These are phyloP conservation scores for Camponotus fellah DNA, from an alignment of 2,888 invertebrate species.

Conservation along the genomic window DNA sequence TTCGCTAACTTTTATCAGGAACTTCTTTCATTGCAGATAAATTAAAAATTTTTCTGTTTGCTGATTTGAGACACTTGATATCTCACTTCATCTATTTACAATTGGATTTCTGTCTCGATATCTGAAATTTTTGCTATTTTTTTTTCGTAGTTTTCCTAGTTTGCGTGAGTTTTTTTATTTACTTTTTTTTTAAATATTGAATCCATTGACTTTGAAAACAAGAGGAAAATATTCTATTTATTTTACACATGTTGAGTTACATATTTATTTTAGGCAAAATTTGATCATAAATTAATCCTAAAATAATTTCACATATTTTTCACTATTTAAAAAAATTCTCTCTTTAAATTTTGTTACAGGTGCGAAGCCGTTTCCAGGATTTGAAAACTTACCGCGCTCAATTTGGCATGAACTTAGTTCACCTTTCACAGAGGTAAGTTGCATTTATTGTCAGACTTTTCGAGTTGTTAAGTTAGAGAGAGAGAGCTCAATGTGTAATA, in stretches of 20 bases:
- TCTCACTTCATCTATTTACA: not conserved
- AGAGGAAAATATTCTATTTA: not conserved
- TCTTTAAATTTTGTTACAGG: constrained; percentile 78
- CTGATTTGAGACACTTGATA: not conserved
- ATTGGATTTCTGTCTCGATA: not conserved
- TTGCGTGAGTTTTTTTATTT: not conserved
- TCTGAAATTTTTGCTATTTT: not conserved
- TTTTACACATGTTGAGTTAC: not conserved
- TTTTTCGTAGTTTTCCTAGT: not conserved
- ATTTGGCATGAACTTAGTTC: constrained; percentile 85
- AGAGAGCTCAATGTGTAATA: not conserved
- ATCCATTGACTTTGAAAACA: not conserved
- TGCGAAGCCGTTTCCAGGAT: constrained; percentile 82
- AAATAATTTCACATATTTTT: not conserved
- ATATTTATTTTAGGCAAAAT: not conserved
- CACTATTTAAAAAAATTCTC: constrained; percentile 18
- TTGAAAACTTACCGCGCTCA: constrained; percentile 83
- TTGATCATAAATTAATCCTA: not conserved
- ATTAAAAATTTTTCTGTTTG: not conserved
- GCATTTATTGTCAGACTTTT: constrained; percentile 3
- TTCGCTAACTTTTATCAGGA: not conserved
- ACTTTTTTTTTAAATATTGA: not conserved
- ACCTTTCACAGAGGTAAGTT: constrained; percentile 84
- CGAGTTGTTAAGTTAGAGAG: not conserved
- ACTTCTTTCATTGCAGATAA: not conserved